Evolutionary conservation across 2,113 vertebrate species (phyloP).

Genomic region (Podiceps cristatus): DNA sequence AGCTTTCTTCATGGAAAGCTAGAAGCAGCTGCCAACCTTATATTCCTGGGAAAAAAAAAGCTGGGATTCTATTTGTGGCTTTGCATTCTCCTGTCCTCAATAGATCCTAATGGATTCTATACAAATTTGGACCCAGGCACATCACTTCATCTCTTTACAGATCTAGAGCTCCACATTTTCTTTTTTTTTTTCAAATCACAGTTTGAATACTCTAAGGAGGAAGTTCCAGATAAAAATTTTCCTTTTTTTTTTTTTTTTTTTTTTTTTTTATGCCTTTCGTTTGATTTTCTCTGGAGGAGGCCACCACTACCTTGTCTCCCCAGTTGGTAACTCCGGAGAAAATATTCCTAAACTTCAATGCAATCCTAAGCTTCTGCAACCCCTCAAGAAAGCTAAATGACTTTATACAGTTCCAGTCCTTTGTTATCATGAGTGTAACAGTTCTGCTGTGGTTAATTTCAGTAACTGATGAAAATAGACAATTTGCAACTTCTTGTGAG

Average conservation of each 20-base stretch:
- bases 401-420: neutral
- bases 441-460: neutral
- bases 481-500: constrained; percentile 29
- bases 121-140: neutral
- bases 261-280: neutral
- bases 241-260: neutral
- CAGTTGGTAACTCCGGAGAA: neutral
- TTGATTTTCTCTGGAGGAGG: neutral
- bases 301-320: neutral
- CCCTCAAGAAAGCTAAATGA: neutral
- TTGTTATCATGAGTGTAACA: neutral
- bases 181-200: neutral
- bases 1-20: neutral
- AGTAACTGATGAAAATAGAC: constrained; percentile 15
- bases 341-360: neutral
- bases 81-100: neutral
- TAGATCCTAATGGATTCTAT: neutral
- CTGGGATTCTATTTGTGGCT: neutral
- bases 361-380: neutral
- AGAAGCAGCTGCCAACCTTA: neutral
- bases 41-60: neutral
- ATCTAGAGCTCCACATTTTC: neutral
- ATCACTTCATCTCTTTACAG: neutral
- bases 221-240: neutral
- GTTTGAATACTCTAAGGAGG: neutral